Percentiles rank a stretch among this genome's conserved stretches.
phyloP scores from a whole-genome alignment of 2,113 vertebrate genomes.

The Siniperca knerii region DNA sequence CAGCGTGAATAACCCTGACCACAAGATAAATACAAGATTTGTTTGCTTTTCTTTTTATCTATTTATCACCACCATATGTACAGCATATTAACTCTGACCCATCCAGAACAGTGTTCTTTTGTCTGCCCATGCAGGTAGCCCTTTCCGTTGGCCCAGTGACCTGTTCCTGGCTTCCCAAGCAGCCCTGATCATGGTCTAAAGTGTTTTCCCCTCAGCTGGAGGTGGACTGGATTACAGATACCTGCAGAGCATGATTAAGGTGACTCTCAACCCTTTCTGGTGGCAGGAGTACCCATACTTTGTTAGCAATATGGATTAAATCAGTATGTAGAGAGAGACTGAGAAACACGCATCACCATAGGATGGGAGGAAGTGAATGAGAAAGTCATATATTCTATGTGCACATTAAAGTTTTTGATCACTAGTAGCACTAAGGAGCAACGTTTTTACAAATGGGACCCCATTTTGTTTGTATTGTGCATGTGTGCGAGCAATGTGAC shows the following conservation, averaged over 20 bases:
- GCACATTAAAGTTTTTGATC: not conserved
- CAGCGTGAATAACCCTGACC: conserved; percentile 39
- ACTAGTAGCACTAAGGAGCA: not conserved
- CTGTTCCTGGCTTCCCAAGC: conserved; percentile 59
- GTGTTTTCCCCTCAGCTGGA: conserved; percentile 50
- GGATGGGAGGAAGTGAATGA: not conserved
- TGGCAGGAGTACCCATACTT: not conserved
- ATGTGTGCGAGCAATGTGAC: not conserved
- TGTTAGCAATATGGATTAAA: conserved; percentile 8
- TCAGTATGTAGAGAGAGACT: not conserved
- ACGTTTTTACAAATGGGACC: not conserved
- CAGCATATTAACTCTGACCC: conserved; percentile 11
- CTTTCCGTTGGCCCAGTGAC: conserved; percentile 70
- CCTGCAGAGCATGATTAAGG: conserved; percentile 41
- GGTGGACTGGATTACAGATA: conserved; percentile 44
- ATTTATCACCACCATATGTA: conserved; percentile 56
- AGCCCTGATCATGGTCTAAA: conserved; percentile 35
- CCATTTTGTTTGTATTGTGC: not conserved
- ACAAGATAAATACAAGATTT: conserved; percentile 45
- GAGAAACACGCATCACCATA: not conserved
- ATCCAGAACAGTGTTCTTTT: conserved; percentile 72
- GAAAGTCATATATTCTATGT: not conserved
- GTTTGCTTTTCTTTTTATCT: conserved; percentile 59
- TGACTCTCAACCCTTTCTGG: conserved; percentile 4
- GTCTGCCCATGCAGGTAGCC: conserved; percentile 50